phyloP scores from a whole-genome alignment of 2,797 vertebrate genomes.

The Labeo calbasu region DNA sequence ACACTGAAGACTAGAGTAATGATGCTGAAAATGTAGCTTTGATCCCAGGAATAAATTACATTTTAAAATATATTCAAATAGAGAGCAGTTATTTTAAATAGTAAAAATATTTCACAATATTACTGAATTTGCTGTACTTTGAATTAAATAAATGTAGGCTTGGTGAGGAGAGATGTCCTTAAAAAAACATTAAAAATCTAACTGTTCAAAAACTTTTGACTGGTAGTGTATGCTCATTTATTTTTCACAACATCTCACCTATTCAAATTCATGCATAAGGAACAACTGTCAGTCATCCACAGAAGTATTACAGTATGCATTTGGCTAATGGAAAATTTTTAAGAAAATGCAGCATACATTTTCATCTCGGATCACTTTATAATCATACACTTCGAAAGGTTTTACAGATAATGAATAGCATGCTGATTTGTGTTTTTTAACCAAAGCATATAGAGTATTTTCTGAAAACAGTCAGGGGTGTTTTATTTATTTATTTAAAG shows the following conservation, averaged over 20 bases:
- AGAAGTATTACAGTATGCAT: not conserved
- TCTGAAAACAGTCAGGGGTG: slow-evolving; percentile 36
- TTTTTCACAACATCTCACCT: slow-evolving; percentile 29
- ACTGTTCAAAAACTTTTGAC: too few relatives aligned
- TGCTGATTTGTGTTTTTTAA: slow-evolving; percentile 16
- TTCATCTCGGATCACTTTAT: not conserved
- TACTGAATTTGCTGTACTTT: too few relatives aligned
- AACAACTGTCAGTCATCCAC: not conserved
- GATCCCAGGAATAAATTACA: too few relatives aligned
- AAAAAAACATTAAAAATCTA: too few relatives aligned
- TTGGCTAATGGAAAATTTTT: slow-evolving; percentile 5
- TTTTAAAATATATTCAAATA: too few relatives aligned
- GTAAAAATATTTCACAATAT: too few relatives aligned
- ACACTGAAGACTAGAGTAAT: too few relatives aligned
- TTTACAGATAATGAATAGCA: not conserved
- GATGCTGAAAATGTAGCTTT: too few relatives aligned
- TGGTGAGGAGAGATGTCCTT: too few relatives aligned
- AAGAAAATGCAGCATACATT: not conserved
- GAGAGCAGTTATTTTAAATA: too few relatives aligned
- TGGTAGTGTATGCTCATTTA: not conserved
- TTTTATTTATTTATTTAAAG: slow-evolving; percentile 47
- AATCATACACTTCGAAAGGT: not conserved
- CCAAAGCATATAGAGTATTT: slow-evolving; percentile 13
- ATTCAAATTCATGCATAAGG: slow-evolving; percentile 10
- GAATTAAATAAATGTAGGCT: too few relatives aligned